Evolutionary conservation across 2,888 invertebrate species (phyloP).

Genomic region (Melanchra persicariae): DNA sequence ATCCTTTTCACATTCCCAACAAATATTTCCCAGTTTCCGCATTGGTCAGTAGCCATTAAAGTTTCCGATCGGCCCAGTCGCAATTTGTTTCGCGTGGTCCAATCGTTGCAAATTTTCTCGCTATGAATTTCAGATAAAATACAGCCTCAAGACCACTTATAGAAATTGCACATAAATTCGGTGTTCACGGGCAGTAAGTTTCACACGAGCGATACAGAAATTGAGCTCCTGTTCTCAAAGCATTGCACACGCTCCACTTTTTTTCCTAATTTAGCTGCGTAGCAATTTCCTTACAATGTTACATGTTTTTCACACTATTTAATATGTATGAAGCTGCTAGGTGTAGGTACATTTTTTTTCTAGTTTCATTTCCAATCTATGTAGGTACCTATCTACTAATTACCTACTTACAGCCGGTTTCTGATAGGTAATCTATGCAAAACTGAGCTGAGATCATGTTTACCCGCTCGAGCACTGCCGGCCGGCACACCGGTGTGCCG

Average conservation of each 20-base stretch:
- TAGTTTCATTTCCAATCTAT: background rate
- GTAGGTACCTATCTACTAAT: constrained; percentile 3
- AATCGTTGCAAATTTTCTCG: constrained; percentile 24
- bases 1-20: background rate
- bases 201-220: constrained; percentile 54
- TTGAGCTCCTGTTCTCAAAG: constrained; percentile 64
- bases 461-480: too few relatives aligned
- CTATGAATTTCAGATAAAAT: constrained; percentile 45
- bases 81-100: constrained; percentile 18
- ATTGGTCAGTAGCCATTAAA: background rate
- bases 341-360: background rate
- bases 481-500: too few relatives aligned
- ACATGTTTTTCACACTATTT: constrained; percentile 35
- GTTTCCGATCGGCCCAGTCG: background rate
- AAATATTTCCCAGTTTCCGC: constrained; percentile 3
- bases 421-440: background rate
- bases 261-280: constrained; percentile 34
- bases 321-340: background rate
- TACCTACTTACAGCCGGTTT: background rate
- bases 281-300: constrained; percentile 47
- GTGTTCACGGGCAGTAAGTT: constrained; percentile 60
- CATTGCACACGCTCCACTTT: constrained; percentile 57
- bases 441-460: too few relatives aligned
- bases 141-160: constrained; percentile 36
- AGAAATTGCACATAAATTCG: constrained; percentile 56